These are phyloP conservation scores for Alsophila aescularia DNA, from an alignment of 2,888 invertebrate genomes.

Conservation along the genomic window DNA sequence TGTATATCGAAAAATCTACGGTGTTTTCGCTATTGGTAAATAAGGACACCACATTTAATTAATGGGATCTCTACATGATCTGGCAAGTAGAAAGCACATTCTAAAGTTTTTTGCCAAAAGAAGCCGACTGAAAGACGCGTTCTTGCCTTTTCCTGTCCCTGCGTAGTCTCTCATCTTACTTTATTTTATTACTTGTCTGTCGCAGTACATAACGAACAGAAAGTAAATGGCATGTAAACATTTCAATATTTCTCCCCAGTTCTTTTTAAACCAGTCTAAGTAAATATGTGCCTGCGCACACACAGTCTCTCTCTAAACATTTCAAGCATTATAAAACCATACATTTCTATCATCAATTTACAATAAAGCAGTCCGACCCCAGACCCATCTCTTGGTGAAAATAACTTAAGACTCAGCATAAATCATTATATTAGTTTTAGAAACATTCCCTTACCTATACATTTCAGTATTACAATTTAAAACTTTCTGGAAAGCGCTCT, in stretches of 20 bases:
- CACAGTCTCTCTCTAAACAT: slow-evolving; percentile 7
- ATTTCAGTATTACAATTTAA: slow-evolving; percentile 20
- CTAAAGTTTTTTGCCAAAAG: too few relatives aligned
- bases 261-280: background rate
- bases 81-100: too few relatives aligned
- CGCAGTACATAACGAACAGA: too few relatives aligned
- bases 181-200: too few relatives aligned
- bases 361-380: slow-evolving; percentile 18
- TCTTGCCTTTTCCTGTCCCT: too few relatives aligned
- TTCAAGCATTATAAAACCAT: slow-evolving; percentile 18
- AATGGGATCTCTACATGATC: too few relatives aligned
- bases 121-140: too few relatives aligned
- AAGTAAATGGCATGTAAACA: too few relatives aligned
- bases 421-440: slow-evolving; percentile 4
- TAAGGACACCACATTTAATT: background rate
- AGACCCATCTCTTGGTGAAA: slow-evolving; percentile 12
- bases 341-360: slow-evolving; percentile 16
- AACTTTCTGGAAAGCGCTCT: slow-evolving; percentile 11
- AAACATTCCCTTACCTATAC: slow-evolving; percentile 17
- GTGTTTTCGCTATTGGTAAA: background rate
- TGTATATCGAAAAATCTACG: too few relatives aligned
- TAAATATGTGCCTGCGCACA: background rate
- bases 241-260: background rate
- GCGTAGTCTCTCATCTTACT: too few relatives aligned
- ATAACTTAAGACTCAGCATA: slow-evolving; percentile 17